Conservation (phyloP, 2,113 vertebrate genomes). For the Oryzias curvinotus region DNA sequence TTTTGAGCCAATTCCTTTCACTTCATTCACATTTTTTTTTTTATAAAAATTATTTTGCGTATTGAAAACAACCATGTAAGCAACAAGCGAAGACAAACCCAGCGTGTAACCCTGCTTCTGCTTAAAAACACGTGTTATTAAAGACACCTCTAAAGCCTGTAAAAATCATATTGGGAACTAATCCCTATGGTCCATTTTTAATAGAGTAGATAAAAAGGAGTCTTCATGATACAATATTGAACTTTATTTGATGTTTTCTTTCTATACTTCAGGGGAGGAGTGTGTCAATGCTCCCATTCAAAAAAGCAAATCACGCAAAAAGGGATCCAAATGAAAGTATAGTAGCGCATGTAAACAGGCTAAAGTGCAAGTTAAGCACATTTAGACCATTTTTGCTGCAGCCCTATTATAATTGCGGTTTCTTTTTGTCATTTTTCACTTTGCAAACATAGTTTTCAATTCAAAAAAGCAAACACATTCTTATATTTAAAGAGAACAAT, state of each 20-base stretch:
- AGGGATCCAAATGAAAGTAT: no score
- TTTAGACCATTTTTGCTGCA: background rate
- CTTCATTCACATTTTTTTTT: background rate
- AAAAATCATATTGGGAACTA: no score
- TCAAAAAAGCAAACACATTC: background rate
- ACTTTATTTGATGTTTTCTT: background rate
- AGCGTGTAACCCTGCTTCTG: no score
- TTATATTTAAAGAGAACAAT: background rate
- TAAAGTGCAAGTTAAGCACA: no score
- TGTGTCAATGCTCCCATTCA: conserved; percentile 1
- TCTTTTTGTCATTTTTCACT: background rate
- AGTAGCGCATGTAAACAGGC: no score
- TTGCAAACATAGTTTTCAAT: background rate
- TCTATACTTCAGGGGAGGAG: background rate
- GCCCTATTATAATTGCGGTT: background rate
- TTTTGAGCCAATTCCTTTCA: background rate
- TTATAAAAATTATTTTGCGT: conserved; percentile 6
- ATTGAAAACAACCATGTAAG: no score
- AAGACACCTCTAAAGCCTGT: no score
- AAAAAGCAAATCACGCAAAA: background rate
- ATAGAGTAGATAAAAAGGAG: no score
- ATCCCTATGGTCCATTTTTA: no score
- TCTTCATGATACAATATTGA: background rate
- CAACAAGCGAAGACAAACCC: no score
- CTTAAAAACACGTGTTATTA: no score